Evolutionary conservation across 1,140 invertebrate species (phyloP).

Genomic region (Oreohelix idahoensis): DNA sequence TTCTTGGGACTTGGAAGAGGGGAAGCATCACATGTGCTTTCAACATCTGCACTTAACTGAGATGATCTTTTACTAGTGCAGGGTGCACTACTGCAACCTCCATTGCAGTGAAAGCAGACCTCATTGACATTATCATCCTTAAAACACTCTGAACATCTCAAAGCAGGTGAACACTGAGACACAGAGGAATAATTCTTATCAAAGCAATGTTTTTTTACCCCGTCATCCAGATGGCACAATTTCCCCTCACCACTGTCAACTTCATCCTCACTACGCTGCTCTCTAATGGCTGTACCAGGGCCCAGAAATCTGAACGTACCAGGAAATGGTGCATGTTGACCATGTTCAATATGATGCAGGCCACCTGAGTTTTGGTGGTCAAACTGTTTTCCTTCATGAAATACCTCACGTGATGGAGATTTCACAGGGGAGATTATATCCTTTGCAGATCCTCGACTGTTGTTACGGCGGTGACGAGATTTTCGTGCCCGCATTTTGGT

Average conservation of each 20-base stretch:
- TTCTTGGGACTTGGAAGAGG: conserved; percentile 47
- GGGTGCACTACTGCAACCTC: conserved; percentile 63
- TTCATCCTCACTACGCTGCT: conserved; percentile 46
- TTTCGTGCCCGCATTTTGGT: conserved; percentile 65
- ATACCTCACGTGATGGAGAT: neutral
- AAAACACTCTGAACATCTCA: neutral
- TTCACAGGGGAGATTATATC: neutral
- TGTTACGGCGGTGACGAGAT: conserved; percentile 65
- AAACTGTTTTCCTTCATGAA: neutral
- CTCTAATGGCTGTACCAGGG: conserved; percentile 64
- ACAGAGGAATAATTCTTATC: neutral
- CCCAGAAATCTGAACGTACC: conserved; percentile 52
- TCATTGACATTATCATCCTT: conserved; percentile 64
- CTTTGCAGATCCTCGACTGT: conserved; percentile 62
- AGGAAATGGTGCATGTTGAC: neutral
- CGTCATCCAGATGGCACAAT: neutral
- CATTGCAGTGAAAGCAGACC: conserved; percentile 70
- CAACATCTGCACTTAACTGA: conserved; percentile 59
- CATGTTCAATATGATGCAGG: neutral
- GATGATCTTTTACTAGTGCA: conserved; percentile 66
- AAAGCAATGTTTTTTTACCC: neutral
- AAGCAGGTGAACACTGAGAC: neutral
- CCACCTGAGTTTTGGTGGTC: neutral
- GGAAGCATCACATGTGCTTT: conserved; percentile 57
- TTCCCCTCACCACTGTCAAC: conserved; percentile 18